phyloP scores from a whole-genome alignment of 2,888 invertebrate species.

The Steinernema scapterisci region DNA sequence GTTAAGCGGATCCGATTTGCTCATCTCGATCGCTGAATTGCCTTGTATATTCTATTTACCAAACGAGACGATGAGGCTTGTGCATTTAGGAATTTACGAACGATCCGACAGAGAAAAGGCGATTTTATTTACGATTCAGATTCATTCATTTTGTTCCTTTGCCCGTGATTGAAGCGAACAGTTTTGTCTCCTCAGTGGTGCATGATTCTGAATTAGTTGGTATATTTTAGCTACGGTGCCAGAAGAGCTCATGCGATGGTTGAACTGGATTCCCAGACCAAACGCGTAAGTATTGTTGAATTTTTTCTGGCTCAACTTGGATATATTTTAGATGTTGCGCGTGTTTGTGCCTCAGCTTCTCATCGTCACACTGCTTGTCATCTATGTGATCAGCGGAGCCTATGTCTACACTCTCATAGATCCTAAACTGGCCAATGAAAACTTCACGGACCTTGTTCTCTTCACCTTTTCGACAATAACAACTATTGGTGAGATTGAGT shows the following conservation, averaged over 20 bases:
- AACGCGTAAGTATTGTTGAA: background rate
- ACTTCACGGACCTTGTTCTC: conserved; percentile 37
- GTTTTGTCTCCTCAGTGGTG: no score
- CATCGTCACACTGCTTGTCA: conserved; percentile 18
- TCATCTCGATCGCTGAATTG: no score
- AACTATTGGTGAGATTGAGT: conserved; percentile 32
- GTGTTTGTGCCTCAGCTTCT: conserved; percentile 34
- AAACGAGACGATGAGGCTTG: no score
- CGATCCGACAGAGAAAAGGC: no score
- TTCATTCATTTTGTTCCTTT: no score
- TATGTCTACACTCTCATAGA: conserved; percentile 36
- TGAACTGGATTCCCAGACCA: background rate
- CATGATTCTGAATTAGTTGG: no score
- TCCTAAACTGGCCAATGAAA: conserved; percentile 25
- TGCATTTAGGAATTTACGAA: no score
- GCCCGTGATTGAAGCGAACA: no score
- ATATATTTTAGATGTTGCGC: conserved; percentile 17
- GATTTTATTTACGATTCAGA: no score
- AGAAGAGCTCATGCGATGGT: background rate
- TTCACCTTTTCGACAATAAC: conserved; percentile 38
- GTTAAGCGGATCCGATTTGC: background rate
- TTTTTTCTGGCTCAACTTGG: background rate
- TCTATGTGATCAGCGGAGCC: conserved; percentile 37
- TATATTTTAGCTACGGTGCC: no score
- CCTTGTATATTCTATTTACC: no score